Evolutionary conservation across 2,797 vertebrate species (phyloP).

Genomic region (Chelonia mydas): DNA sequence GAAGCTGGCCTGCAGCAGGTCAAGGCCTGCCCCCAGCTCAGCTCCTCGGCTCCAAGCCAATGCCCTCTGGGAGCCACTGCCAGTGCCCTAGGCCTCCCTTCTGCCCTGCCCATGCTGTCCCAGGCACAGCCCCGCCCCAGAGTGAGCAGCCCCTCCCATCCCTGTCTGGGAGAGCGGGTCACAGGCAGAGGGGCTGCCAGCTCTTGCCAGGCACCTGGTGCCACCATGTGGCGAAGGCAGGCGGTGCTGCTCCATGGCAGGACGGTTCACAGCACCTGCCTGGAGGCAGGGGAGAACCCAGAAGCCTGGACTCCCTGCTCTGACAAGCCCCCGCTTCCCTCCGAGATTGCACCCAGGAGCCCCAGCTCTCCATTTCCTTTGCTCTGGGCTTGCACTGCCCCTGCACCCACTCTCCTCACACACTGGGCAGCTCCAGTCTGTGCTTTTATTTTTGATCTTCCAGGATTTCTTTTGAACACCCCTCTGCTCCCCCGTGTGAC

Average conservation of each 20-base stretch:
- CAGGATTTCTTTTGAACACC: not conserved
- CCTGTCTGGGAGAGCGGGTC: not conserved
- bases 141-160: too few species aligned
- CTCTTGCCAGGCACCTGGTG: not conserved
- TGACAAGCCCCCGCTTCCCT: too few species aligned
- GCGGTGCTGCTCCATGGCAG: not conserved
- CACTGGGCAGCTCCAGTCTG: not conserved
- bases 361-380: not conserved
- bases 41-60: too few species aligned
- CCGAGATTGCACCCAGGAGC: not conserved
- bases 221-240: not conserved
- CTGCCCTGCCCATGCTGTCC: not conserved
- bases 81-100: not conserved
- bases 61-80: not conserved
- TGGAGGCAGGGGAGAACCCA: not conserved
- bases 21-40: not conserved
- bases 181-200: not conserved
- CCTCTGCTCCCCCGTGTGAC: not conserved
- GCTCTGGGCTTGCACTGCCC: not conserved
- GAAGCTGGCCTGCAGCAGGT: not conserved
- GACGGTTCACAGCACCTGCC: not conserved
- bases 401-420: accelerated
- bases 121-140: not conserved
- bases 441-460: conserved; percentile 27
- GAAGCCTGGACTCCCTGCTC: not conserved